Evolutionary conservation across 2,888 invertebrate species (phyloP).

Genomic region (Leptarthrus brevirostris): DNA sequence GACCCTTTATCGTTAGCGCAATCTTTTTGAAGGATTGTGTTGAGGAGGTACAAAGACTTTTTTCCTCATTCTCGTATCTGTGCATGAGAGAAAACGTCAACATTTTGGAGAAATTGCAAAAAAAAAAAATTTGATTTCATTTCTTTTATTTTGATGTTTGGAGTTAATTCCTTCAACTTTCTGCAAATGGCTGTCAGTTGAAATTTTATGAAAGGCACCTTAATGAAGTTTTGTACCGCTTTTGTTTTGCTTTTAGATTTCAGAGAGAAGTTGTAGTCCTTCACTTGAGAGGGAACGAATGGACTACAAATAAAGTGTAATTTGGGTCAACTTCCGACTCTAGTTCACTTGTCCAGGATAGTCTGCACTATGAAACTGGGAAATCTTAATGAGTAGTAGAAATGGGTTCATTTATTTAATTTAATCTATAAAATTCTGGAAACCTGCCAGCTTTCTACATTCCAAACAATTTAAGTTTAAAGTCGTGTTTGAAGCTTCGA

Average conservation of each 20-base stretch:
- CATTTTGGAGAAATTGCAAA: neutral
- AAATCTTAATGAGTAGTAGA: no score
- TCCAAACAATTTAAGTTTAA: no score
- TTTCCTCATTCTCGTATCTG: neutral
- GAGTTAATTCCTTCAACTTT: neutral
- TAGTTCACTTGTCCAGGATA: no score
- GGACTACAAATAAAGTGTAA: no score
- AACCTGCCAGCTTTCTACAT: no score
- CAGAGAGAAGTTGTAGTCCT: no score
- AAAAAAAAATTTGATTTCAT: slow-evolving; percentile 13
- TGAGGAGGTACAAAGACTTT: neutral
- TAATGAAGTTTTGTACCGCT: neutral
- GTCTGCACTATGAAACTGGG: no score
- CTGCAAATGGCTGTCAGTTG: neutral
- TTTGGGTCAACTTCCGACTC: no score
- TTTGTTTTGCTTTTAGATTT: neutral
- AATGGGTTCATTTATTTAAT: no score
- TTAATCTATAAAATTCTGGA: no score
- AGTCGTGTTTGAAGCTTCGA: no score
- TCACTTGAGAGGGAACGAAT: no score
- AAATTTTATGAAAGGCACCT: neutral
- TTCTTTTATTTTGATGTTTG: neutral
- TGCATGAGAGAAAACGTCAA: slow-evolving; percentile 3
- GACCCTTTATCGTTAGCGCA: slow-evolving; percentile 8
- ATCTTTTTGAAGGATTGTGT: slow-evolving; percentile 29